Evolutionary conservation across 1,140 invertebrate genomes (phyloP).

Genomic region (Subanguina moxae): DNA sequence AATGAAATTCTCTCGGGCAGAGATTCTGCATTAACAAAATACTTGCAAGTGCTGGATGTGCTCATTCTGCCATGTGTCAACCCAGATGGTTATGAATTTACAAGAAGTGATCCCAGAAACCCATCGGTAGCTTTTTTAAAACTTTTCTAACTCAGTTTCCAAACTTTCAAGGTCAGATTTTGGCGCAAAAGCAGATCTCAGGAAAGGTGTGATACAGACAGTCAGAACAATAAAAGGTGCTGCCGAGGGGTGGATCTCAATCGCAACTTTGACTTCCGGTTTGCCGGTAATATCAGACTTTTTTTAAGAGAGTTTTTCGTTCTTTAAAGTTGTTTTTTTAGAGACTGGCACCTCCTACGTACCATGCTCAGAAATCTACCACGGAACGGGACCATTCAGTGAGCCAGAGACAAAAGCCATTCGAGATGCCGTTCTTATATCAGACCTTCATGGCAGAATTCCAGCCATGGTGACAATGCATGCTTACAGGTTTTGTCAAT

Average conservation of each 20-base stretch:
- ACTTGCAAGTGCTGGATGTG: conserved; percentile 61
- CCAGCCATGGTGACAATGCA: conserved; percentile 53
- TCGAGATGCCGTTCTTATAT: conserved; percentile 48
- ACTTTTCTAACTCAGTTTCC: not conserved
- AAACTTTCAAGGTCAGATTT: conserved; percentile 37
- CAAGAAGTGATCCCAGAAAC: conserved; percentile 49
- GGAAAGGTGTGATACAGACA: conserved; percentile 38
- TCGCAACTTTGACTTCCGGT: conserved; percentile 47
- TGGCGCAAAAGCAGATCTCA: conserved; percentile 54
- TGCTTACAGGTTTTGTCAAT: conserved; percentile 49
- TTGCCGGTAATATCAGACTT: conserved; percentile 28
- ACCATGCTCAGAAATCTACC: conserved; percentile 58
- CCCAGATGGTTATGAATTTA: conserved; percentile 64
- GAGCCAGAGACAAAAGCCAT: conserved; percentile 55
- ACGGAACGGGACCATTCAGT: conserved; percentile 52
- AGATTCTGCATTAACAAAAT: conserved; percentile 47
- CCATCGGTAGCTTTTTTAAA: conserved; percentile 35
- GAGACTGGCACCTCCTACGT: conserved; percentile 54
- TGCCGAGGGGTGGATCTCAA: conserved; percentile 55
- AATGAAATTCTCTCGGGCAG: conserved; percentile 34
- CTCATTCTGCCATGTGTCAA: conserved; percentile 69
- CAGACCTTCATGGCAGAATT: conserved; percentile 47
- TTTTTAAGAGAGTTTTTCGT: not conserved
- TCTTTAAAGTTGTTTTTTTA: conserved; percentile 4
- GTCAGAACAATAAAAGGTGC: conserved; percentile 39